Evolutionary conservation across 2,113 vertebrate species (phyloP).

Genomic region (Colossoma macropomum): DNA sequence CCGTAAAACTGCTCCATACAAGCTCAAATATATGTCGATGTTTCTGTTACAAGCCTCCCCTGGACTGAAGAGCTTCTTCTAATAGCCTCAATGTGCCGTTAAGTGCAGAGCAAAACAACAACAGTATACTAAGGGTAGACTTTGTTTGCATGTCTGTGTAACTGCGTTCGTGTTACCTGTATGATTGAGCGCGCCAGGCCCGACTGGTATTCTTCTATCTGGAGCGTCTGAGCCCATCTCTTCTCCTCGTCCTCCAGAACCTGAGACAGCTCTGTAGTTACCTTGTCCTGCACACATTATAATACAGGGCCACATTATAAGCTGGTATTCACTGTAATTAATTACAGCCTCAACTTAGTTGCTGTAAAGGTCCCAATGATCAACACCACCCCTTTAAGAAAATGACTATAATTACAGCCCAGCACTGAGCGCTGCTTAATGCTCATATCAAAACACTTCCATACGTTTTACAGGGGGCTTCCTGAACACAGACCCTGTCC

Average conservation of each 20-base stretch:
- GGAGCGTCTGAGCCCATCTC: slow-evolving; percentile 75
- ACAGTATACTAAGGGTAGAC: not conserved
- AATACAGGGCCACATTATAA: not conserved
- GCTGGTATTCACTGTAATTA: not conserved
- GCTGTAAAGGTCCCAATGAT: not conserved
- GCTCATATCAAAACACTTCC: not conserved
- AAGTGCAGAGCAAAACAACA: no score
- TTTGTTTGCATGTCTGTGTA: not conserved
- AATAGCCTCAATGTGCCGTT: no score
- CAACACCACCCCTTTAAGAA: not conserved
- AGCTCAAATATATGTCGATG: no score
- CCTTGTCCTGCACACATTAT: slow-evolving; percentile 70
- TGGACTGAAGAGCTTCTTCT: no score
- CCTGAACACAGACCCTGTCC: not conserved
- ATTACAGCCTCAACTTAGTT: not conserved
- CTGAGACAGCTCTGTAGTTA: slow-evolving; percentile 74
- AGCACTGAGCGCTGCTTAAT: not conserved
- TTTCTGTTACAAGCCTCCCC: no score
- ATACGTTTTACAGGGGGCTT: not conserved
- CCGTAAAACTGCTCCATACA: no score
- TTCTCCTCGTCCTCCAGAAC: slow-evolving; percentile 79
- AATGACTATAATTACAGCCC: not conserved
- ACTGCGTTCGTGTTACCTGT: slow-evolving; percentile 67
- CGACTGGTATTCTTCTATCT: slow-evolving; percentile 80
- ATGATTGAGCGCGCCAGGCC: slow-evolving; percentile 77